phyloP scores from a whole-genome alignment of 2,797 vertebrate species.

The Clarias laeviceps region DNA sequence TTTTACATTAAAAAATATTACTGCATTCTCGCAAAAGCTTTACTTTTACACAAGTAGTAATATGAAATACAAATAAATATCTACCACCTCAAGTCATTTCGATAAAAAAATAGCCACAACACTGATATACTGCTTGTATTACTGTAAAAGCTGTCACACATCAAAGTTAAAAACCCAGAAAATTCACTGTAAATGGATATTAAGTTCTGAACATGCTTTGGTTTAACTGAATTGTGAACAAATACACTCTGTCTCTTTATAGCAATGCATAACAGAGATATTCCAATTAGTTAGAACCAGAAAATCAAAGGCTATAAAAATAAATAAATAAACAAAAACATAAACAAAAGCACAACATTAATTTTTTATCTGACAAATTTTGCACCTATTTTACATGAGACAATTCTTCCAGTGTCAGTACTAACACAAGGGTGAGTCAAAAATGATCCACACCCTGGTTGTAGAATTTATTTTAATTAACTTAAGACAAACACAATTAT shows the following conservation, averaged over 20 bases:
- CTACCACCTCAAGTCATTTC: not conserved
- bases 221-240: conserved; percentile 32
- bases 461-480: too few species aligned
- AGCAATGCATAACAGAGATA: not conserved
- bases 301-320: not conserved
- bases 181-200: conserved; percentile 8
- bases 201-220: conserved; percentile 29
- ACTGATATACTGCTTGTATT: not conserved
- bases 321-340: not conserved
- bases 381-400: not conserved
- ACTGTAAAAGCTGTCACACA: not conserved
- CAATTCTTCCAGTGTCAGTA: not conserved
- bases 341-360: not conserved
- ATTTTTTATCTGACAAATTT: not conserved
- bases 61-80: conserved; percentile 20
- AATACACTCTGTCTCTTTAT: conserved; percentile 37
- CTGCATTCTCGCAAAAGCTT: not conserved
- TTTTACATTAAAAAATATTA: not conserved
- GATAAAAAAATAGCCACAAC: not conserved
- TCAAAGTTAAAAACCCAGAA: not conserved
- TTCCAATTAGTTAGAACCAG: not conserved
- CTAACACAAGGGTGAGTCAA: not conserved
- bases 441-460: too few species aligned
- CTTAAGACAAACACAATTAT: too few species aligned
- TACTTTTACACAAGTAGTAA: not conserved